Percentiles rank a stretch among this genome's conserved stretches.
Evolutionary conservation across 2,888 invertebrate genomes (phyloP).

Genomic region (Cyaniris semiargus): DNA sequence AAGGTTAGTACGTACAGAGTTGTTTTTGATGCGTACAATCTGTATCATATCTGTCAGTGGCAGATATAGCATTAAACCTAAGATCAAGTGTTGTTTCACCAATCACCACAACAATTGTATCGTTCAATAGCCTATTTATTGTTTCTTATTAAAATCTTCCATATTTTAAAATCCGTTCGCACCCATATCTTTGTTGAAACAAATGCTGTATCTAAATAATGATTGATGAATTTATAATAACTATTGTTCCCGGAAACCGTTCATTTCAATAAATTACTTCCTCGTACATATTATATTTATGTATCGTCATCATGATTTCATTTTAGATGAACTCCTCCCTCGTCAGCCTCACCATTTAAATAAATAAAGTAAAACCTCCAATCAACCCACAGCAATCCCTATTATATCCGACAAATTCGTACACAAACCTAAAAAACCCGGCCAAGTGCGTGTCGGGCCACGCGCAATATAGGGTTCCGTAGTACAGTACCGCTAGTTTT

Average conservation of each 20-base stretch:
- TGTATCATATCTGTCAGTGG: background rate
- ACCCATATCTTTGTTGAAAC: background rate
- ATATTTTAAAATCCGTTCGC: background rate
- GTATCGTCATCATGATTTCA: background rate
- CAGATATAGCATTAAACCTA: background rate
- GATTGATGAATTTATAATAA: conserved; percentile 8
- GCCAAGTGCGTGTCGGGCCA: too few relatives aligned
- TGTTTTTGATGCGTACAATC: background rate
- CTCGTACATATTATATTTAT: background rate
- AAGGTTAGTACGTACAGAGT: background rate
- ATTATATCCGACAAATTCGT: background rate
- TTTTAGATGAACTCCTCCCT: background rate
- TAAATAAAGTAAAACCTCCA: background rate
- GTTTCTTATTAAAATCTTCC: background rate
- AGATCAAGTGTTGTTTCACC: background rate
- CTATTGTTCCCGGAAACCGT: background rate
- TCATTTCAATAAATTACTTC: conserved; percentile 2
- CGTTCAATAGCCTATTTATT: background rate
- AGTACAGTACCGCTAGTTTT: too few relatives aligned
- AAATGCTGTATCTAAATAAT: background rate
- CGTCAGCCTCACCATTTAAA: background rate
- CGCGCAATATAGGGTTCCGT: too few relatives aligned
- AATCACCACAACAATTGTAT: background rate
- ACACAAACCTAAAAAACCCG: background rate
- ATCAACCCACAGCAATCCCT: background rate